These are phyloP conservation scores for Psittacula cyanocephala DNA, from an alignment of 2,113 vertebrate genomes.

Conservation along the genomic window DNA sequence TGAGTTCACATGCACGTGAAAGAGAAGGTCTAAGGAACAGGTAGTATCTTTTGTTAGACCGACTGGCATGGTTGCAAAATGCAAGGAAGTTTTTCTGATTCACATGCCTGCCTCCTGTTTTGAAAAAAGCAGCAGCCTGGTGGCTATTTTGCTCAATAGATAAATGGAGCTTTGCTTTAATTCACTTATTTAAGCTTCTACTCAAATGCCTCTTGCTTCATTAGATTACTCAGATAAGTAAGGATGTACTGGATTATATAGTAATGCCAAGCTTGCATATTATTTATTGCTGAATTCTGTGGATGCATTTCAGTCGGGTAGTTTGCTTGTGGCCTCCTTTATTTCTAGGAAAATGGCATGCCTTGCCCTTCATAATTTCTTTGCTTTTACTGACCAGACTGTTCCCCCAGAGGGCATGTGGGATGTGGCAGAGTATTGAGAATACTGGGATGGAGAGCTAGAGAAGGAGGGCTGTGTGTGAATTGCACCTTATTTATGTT, in stretches of 20 bases:
- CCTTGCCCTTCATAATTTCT: conserved; percentile 50
- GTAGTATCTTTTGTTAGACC: neutral
- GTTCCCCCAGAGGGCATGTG: conserved; percentile 67
- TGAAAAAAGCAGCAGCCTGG: neutral
- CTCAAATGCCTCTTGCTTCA: neutral
- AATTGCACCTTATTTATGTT: neutral
- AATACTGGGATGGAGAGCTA: neutral
- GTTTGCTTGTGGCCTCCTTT: neutral
- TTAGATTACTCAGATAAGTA: conserved; percentile 8
- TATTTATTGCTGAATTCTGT: conserved; percentile 12
- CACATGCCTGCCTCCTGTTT: neutral
- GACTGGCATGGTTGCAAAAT: neutral
- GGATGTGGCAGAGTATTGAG: conserved; percentile 56
- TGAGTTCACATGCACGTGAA: neutral
- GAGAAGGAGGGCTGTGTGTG: conserved; percentile 7
- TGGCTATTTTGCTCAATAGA: neutral
- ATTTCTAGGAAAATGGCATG: conserved; percentile 55
- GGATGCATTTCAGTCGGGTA: neutral
- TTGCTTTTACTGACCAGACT: conserved; percentile 61
- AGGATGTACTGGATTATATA: neutral
- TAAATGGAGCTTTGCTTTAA: conserved; percentile 23
- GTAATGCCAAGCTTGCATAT: neutral
- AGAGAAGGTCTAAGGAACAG: neutral
- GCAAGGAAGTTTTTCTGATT: neutral
- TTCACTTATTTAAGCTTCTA: conserved; percentile 23